phyloP scores from a whole-genome alignment of 2,888 invertebrate genomes.

The Prenolepis imparis region DNA sequence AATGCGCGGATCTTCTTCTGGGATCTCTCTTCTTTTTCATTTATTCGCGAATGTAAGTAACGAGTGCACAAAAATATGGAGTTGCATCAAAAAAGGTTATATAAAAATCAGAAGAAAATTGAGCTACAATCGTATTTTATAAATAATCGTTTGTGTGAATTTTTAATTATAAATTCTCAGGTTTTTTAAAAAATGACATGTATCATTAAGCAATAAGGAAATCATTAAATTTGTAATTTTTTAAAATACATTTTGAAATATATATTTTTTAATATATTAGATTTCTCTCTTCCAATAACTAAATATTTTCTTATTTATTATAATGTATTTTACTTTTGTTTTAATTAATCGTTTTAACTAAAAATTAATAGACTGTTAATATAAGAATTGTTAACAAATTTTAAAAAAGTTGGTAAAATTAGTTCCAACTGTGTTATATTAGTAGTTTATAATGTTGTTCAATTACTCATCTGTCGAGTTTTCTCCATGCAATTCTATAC shows the following conservation, averaged over 20 bases:
- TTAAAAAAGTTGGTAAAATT: background rate
- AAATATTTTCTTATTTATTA: background rate
- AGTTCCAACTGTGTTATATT: background rate
- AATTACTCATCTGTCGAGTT: background rate
- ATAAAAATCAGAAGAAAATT: background rate
- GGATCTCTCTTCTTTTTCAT: background rate
- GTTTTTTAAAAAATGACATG: background rate
- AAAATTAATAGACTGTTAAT: background rate
- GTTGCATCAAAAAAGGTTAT: background rate
- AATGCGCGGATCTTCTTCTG: conserved; percentile 10
- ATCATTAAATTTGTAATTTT: background rate
- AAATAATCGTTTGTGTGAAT: background rate
- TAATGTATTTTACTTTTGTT: background rate
- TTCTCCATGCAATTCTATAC: background rate
- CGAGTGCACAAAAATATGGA: background rate
- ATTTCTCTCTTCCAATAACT: background rate
- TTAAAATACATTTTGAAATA: background rate
- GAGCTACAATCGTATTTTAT: too few relatives aligned
- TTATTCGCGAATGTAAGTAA: background rate
- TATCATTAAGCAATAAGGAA: background rate
- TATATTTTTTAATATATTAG: background rate
- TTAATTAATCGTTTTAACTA: background rate
- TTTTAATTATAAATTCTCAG: background rate
- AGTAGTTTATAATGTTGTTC: background rate
- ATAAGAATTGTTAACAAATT: background rate